phyloP scores from a whole-genome alignment of 2,888 invertebrate species.

The Erebia epiphron region DNA sequence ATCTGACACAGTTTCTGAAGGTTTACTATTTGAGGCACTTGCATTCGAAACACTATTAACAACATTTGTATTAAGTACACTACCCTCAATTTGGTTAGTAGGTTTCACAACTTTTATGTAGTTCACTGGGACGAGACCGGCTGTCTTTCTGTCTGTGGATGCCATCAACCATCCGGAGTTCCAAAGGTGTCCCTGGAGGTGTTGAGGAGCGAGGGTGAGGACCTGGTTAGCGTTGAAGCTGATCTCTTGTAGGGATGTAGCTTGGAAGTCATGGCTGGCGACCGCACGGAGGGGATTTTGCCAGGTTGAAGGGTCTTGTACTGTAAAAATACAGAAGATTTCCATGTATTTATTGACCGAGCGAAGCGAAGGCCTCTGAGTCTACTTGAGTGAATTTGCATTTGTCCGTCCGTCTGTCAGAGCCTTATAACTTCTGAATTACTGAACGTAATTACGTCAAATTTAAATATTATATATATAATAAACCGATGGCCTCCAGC shows the following conservation, averaged over 20 bases:
- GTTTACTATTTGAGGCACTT: not conserved
- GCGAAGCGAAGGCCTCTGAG: no score
- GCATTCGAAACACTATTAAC: not conserved
- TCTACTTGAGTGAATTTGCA: no score
- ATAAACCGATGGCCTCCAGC: no score
- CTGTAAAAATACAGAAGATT: conserved; percentile 57
- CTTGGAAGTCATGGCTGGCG: conserved; percentile 89
- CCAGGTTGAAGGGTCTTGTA: conserved; percentile 87
- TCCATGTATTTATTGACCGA: no score
- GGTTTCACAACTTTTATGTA: conserved; percentile 77
- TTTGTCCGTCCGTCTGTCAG: no score
- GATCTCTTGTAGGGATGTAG: conserved; percentile 88
- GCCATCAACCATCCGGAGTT: conserved; percentile 88
- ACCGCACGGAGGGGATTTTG: conserved; percentile 85
- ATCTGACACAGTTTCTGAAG: conserved; percentile 3
- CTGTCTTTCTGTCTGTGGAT: conserved; percentile 78
- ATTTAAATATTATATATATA: no score
- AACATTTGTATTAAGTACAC: conserved; percentile 7
- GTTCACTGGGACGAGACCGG: conserved; percentile 86
- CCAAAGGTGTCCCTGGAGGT: conserved; percentile 88
- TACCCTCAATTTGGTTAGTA: conserved; percentile 26
- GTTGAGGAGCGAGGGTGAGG: conserved; percentile 91
- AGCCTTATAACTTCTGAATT: no score
- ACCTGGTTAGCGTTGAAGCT: conserved; percentile 89
- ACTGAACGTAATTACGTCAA: no score